These are phyloP conservation scores for Euspilapteryx auroguttella DNA, from an alignment of 2,888 invertebrate species.

Conservation along the genomic window DNA sequence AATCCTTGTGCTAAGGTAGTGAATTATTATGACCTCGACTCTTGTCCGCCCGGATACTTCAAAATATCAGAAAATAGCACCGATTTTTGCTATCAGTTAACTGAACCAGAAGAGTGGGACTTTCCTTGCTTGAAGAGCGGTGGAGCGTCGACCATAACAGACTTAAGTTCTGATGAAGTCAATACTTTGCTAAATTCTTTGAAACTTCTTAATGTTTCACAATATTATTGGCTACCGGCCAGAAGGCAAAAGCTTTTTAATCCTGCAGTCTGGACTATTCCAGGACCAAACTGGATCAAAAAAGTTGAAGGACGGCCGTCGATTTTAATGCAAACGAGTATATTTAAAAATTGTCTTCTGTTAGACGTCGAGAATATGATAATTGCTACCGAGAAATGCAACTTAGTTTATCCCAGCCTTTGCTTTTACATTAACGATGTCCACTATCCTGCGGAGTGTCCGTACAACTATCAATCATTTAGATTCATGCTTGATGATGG, in stretches of 20 bases:
- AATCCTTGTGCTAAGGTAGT: constrained; percentile 22
- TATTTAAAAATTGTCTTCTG: constrained; percentile 29
- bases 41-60: constrained; percentile 33
- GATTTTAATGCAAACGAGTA: constrained; percentile 14
- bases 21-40: constrained; percentile 19
- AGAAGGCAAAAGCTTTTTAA: constrained; percentile 32
- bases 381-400: constrained; percentile 26
- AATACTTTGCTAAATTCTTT: constrained; percentile 25
- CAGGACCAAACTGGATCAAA: constrained; percentile 43
- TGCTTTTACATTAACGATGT: constrained; percentile 38
- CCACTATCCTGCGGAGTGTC: constrained; percentile 30
- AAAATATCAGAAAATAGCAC: constrained; percentile 23
- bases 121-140: constrained; percentile 38
- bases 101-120: constrained; percentile 22
- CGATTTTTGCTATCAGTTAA: constrained; percentile 33
- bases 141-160: constrained; percentile 34
- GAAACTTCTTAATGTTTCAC: constrained; percentile 15
- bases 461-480: constrained; percentile 31
- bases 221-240: constrained; percentile 52
- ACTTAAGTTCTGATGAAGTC: constrained; percentile 22
- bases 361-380: constrained; percentile 21
- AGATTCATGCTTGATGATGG: constrained; percentile 29
- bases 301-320: constrained; percentile 14
- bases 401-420: constrained; percentile 25
- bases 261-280: constrained; percentile 44